Conservation (phyloP, 2,888 invertebrate species). For the Hanleya hanleyi region DNA sequence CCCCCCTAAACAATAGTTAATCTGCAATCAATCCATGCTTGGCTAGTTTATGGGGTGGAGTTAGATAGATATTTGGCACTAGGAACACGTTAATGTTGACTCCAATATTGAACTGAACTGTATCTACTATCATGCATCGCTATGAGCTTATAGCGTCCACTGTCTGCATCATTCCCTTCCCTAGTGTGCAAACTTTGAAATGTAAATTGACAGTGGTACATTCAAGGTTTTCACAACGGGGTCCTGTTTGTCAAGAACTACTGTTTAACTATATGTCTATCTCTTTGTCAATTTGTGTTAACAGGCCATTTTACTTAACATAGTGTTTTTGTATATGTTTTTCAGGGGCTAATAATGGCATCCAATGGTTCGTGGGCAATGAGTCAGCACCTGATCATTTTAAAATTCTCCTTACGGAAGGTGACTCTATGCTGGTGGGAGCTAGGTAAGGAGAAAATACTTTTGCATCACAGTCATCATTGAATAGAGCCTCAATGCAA, state of each 20-base stretch:
- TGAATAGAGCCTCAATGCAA: too few relatives aligned
- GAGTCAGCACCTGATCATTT: slow-evolving; percentile 42
- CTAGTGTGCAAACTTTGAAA: background rate
- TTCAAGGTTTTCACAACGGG: background rate
- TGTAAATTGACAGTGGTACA: background rate
- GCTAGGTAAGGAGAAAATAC: slow-evolving; percentile 43
- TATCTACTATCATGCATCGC: too few relatives aligned
- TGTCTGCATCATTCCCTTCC: background rate
- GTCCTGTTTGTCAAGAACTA: too few relatives aligned
- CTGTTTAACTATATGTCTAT: too few relatives aligned
- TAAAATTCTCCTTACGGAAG: slow-evolving; percentile 45
- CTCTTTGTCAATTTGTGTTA: too few relatives aligned
- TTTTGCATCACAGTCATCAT: too few relatives aligned
- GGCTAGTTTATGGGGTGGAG: too few relatives aligned
- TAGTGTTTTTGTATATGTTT: background rate
- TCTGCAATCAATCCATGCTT: too few relatives aligned
- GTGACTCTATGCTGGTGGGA: slow-evolving; percentile 50
- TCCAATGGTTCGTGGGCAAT: slow-evolving; percentile 30
- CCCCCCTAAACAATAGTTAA: too few relatives aligned
- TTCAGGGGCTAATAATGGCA: background rate
- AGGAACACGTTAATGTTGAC: too few relatives aligned
- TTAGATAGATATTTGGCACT: too few relatives aligned
- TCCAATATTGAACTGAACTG: too few relatives aligned
- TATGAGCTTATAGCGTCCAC: background rate
- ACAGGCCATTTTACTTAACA: background rate